Evolutionary conservation across 2,113 vertebrate species (phyloP).

Genomic region (Aphyosemion australe): DNA sequence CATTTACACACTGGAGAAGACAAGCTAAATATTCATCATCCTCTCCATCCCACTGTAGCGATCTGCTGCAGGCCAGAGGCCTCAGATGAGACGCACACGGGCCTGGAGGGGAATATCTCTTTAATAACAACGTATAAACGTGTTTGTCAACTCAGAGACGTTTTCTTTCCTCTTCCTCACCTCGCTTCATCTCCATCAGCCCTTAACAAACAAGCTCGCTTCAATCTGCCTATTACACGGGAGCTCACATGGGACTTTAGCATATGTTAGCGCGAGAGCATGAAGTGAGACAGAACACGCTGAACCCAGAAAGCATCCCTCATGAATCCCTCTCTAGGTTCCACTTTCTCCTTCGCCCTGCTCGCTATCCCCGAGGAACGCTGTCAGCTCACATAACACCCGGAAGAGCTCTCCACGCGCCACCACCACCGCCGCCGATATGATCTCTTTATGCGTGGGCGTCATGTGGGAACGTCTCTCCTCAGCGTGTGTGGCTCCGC

Average conservation of each 20-base stretch:
- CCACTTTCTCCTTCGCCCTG: constrained; percentile 37
- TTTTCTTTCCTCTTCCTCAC: background rate
- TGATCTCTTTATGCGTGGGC: constrained; percentile 54
- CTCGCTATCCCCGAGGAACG: constrained; percentile 56
- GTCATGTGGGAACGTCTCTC: constrained; percentile 48
- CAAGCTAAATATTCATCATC: constrained; percentile 69
- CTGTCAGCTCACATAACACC: constrained; percentile 72
- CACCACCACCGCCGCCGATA: constrained; percentile 38
- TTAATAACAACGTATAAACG: constrained; percentile 18
- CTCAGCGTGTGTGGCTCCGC: constrained; percentile 52
- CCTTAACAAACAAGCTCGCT: constrained; percentile 41
- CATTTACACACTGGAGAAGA: constrained; percentile 68
- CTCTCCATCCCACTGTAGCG: constrained; percentile 36
- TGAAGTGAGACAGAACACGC: constrained; percentile 34
- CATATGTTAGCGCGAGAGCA: constrained; percentile 28
- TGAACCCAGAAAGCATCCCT: constrained; percentile 40
- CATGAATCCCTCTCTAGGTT: constrained; percentile 37
- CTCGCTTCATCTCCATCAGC: constrained; percentile 34
- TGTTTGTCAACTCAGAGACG: constrained; percentile 10
- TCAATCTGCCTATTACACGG: constrained; percentile 46
- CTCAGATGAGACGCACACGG: constrained; percentile 26
- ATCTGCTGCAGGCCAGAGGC: constrained; percentile 54
- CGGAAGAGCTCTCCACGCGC: constrained; percentile 54
- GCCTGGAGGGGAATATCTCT: constrained; percentile 24
- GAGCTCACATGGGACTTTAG: constrained; percentile 42